Evolutionary conservation across 2,113 vertebrate species (phyloP).

Genomic region (Naja naja): DNA sequence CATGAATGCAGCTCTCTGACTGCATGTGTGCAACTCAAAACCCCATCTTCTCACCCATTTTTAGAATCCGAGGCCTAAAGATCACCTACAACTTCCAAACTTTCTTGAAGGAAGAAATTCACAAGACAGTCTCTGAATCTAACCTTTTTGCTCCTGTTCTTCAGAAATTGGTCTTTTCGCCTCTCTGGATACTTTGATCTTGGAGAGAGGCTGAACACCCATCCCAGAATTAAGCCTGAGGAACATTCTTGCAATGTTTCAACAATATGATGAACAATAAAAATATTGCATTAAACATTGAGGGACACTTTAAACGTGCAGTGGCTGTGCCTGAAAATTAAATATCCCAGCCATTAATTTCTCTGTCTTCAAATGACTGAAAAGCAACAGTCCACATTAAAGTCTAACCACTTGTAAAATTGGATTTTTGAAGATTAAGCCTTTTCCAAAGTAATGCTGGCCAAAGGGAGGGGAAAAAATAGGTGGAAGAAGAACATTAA

Average conservation of each 20-base stretch:
- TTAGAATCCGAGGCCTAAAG: background rate
- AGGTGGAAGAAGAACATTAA: background rate
- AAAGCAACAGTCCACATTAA: slow-evolving; percentile 69
- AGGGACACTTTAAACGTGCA: slow-evolving; percentile 32
- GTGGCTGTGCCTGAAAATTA: slow-evolving; percentile 44
- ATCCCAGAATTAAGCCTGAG: background rate
- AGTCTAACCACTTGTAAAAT: slow-evolving; percentile 73
- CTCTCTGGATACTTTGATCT: background rate
- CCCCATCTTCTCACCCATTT: background rate
- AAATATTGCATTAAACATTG: slow-evolving; percentile 42
- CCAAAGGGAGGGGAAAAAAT: slow-evolving; percentile 27
- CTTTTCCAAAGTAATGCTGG: slow-evolving; percentile 37
- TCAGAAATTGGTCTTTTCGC: background rate
- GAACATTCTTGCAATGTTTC: slow-evolving; percentile 28
- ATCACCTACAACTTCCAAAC: background rate
- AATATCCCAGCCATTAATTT: slow-evolving; percentile 63
- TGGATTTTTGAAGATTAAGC: slow-evolving; percentile 68
- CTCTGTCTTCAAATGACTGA: slow-evolving; percentile 62
- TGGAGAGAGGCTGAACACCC: background rate
- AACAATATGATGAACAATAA: slow-evolving; percentile 41
- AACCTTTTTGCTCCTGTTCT: background rate
- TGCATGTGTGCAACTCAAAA: background rate
- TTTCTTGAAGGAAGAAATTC: background rate
- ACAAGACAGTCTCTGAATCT: background rate
- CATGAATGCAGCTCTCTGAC: background rate